Conservation (phyloP, 1,140 invertebrate genomes). For the Drosophila teissieri region DNA sequence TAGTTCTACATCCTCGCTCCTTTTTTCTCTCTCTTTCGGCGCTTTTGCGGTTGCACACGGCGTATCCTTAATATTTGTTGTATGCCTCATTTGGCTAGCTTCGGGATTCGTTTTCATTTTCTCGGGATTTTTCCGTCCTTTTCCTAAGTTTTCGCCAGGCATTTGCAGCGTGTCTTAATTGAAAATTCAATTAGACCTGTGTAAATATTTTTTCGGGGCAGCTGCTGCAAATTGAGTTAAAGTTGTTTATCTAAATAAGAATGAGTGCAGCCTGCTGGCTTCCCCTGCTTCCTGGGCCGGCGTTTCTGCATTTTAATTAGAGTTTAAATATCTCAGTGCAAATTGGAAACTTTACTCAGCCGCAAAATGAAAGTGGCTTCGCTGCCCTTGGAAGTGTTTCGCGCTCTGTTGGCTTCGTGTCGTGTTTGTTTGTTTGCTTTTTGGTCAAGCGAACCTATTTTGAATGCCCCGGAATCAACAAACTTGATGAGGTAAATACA, state of each 20-base stretch:
- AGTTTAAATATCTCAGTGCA: conserved; percentile 79
- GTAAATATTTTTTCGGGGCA: conserved; percentile 77
- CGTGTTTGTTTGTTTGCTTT: conserved; percentile 16
- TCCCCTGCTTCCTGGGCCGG: conserved; percentile 1
- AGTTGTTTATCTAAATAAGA: conserved; percentile 79
- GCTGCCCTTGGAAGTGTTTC: conserved; percentile 52
- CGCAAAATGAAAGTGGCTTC: conserved; percentile 77
- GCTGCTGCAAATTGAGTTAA: conserved; percentile 75
- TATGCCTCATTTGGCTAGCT: conserved; percentile 73
- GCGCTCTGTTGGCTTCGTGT: conserved; percentile 11
- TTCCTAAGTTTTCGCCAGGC: conserved; percentile 27
- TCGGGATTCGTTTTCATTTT: conserved; percentile 33
- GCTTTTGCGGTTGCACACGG: conserved; percentile 69
- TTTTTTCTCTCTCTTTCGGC: conserved; percentile 22
- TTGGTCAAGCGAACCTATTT: conserved; percentile 58
- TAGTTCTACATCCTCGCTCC: conserved; percentile 1
- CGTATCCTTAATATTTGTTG: conserved; percentile 81
- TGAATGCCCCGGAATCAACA: conserved; percentile 54
- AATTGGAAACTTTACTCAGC: conserved; percentile 78
- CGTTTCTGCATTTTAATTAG: conserved; percentile 78
- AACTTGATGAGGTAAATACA: conserved; percentile 60
- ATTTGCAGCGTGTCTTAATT: conserved; percentile 74
- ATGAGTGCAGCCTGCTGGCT: conserved; percentile 54
- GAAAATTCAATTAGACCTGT: conserved; percentile 83
- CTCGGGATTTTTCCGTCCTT: conserved; percentile 8